These are phyloP conservation scores for Phyllotreta striolata DNA, from an alignment of 2,888 invertebrate species.

Conservation along the genomic window DNA sequence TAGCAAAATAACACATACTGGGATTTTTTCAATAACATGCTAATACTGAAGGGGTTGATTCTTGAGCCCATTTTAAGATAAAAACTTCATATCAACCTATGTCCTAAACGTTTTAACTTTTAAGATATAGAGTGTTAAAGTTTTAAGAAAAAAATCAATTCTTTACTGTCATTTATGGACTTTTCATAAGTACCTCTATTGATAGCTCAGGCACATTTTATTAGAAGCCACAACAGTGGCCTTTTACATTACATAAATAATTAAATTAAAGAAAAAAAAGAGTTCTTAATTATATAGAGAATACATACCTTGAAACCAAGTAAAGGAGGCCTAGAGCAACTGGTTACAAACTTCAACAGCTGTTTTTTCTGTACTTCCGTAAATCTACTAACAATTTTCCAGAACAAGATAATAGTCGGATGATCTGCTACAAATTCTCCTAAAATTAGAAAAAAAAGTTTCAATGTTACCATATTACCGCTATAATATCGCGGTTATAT, in stretches of 20 bases:
- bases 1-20: too few species aligned
- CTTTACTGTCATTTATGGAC: too few species aligned
- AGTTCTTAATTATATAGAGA: background rate
- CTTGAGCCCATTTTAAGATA: too few species aligned
- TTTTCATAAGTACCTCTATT: too few species aligned
- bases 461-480: background rate
- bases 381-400: conserved; percentile 87
- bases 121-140: too few species aligned
- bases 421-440: conserved; percentile 86
- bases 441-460: conserved; percentile 43
- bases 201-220: too few species aligned
- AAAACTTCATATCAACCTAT: too few species aligned
- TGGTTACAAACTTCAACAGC: conserved; percentile 96
- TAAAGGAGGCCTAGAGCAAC: conserved; percentile 95
- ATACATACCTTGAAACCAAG: conserved; percentile 94
- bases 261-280: background rate
- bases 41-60: too few species aligned
- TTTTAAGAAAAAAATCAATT: too few species aligned
- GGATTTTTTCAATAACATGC: too few species aligned
- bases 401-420: conserved; percentile 86
- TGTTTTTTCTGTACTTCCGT: conserved; percentile 84
- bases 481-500: background rate
- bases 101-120: too few species aligned
- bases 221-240: background rate
- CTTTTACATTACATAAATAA: background rate